phyloP scores from a whole-genome alignment of 2,113 vertebrate genomes.

The Serinus canaria region DNA sequence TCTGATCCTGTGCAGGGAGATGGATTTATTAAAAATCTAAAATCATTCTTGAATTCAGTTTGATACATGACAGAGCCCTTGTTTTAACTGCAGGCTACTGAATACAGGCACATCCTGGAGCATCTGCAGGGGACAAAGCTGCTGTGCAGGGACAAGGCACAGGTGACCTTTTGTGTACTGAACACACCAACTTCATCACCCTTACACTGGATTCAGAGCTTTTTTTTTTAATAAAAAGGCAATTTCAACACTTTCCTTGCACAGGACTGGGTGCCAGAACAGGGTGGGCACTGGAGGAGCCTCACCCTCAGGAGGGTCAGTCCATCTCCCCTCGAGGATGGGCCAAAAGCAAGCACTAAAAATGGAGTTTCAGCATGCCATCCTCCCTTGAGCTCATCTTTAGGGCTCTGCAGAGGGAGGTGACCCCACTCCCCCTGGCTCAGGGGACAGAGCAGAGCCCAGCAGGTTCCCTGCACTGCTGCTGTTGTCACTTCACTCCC shows the following conservation, averaged over 20 bases:
- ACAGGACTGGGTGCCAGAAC: not conserved
- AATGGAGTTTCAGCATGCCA: not conserved
- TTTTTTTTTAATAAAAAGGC: not conserved
- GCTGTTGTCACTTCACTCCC: not conserved
- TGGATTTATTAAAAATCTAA: not conserved
- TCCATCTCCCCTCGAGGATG: fast-evolving
- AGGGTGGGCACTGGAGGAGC: not conserved
- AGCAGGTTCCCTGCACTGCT: not conserved
- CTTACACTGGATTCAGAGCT: too few species aligned
- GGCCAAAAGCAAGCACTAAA: not conserved
- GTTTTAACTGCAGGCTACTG: not conserved
- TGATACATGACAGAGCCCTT: not conserved
- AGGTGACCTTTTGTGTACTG: not conserved
- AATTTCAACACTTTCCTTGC: not conserved
- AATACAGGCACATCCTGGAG: not conserved
- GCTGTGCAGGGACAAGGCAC: not conserved
- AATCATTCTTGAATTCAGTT: not conserved
- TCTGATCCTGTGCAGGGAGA: not conserved
- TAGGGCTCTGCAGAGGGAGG: not conserved
- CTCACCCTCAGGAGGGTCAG: not conserved
- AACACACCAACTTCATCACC: not conserved
- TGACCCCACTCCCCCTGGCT: not conserved
- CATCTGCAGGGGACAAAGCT: not conserved
- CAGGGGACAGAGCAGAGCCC: not conserved
- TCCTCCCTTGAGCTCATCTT: not conserved